These are phyloP conservation scores for Bostrychus sinensis DNA, from an alignment of 2,113 vertebrate genomes.

Conservation along the genomic window DNA sequence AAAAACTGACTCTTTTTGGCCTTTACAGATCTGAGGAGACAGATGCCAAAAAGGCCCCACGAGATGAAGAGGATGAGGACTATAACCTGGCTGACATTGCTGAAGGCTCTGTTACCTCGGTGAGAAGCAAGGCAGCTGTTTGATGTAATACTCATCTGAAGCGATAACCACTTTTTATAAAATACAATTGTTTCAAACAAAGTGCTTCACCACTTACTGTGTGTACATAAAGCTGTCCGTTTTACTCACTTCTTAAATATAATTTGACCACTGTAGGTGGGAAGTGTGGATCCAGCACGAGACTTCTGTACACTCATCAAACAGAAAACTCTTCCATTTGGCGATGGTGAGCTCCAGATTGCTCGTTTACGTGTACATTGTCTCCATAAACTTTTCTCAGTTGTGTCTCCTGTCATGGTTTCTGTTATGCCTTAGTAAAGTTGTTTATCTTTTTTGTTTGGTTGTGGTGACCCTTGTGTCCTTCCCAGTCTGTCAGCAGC, in stretches of 20 bases:
- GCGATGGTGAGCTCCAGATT: slow-evolving; percentile 82
- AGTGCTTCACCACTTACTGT: neutral
- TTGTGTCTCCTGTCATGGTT: slow-evolving; percentile 17
- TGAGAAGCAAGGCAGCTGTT: slow-evolving; percentile 69
- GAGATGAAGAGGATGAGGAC: slow-evolving; percentile 79
- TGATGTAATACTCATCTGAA: slow-evolving; percentile 1
- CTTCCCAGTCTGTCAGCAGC: slow-evolving; percentile 87
- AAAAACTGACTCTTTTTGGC: slow-evolving; percentile 7
- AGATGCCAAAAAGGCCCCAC: slow-evolving; percentile 78
- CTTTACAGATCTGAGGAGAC: slow-evolving; percentile 74
- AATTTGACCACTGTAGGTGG: slow-evolving; percentile 82
- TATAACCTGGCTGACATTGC: slow-evolving; percentile 84
- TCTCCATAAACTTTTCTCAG: neutral
- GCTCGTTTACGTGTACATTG: neutral
- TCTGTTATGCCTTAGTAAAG: slow-evolving; percentile 29
- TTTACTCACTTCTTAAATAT: slow-evolving; percentile 2
- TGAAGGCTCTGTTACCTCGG: slow-evolving; percentile 85
- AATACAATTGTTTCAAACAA: slow-evolving; percentile 8
- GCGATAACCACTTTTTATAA: neutral
- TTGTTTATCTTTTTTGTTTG: slow-evolving; percentile 55
- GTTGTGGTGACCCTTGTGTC: slow-evolving; percentile 55
- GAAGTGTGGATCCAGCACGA: slow-evolving; percentile 88
- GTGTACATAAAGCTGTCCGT: slow-evolving; percentile 14
- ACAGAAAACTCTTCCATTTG: slow-evolving; percentile 85
- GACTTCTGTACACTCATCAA: slow-evolving; percentile 86